A percentile compares a stretch with the other conserved stretches of the same genome.
These are phyloP conservation scores for Datnioides undecimradiatus DNA, from an alignment of 2,113 vertebrate species.

Conservation along the genomic window DNA sequence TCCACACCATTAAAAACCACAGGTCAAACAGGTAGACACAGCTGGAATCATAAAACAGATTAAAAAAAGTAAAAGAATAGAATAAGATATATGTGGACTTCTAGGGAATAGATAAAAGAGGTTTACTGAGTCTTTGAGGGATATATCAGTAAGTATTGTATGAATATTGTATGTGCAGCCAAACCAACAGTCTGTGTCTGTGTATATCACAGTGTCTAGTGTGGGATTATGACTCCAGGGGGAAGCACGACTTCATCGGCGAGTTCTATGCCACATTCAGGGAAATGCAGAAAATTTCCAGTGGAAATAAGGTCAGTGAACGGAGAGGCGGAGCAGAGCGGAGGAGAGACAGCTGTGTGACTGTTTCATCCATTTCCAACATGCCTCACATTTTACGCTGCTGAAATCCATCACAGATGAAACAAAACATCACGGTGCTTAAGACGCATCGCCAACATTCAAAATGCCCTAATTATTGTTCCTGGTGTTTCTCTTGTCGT, in stretches of 20 bases:
- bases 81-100: not conserved
- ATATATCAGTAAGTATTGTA: not conserved
- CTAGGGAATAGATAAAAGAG: not conserved
- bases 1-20: not conserved
- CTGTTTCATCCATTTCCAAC: constrained; percentile 49
- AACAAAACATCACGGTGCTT: constrained; percentile 39
- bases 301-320: constrained; percentile 90
- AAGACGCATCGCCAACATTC: not conserved
- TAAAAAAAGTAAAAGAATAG: not conserved
- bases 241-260: constrained; percentile 97
- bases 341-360: constrained; percentile 36
- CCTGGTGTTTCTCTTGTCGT: constrained; percentile 37
- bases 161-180: not conserved
- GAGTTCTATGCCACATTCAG: constrained; percentile 94
- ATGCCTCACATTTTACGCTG: constrained; percentile 39
- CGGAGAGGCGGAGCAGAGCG: constrained; percentile 25
- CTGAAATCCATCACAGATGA: constrained; percentile 40
- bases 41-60: not conserved
- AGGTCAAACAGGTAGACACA: not conserved
- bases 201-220: constrained; percentile 87
- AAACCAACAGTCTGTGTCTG: constrained; percentile 13
- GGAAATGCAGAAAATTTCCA: constrained; percentile 92
- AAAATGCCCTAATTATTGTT: constrained; percentile 14
- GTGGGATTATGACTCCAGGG: constrained; percentile 95
- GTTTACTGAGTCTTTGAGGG: not conserved